A percentile compares a stretch with the other conserved stretches of the same genome.
These are phyloP conservation scores for Drosophila dives DNA, from an alignment of 2,888 invertebrate species.

Conservation along the genomic window DNA sequence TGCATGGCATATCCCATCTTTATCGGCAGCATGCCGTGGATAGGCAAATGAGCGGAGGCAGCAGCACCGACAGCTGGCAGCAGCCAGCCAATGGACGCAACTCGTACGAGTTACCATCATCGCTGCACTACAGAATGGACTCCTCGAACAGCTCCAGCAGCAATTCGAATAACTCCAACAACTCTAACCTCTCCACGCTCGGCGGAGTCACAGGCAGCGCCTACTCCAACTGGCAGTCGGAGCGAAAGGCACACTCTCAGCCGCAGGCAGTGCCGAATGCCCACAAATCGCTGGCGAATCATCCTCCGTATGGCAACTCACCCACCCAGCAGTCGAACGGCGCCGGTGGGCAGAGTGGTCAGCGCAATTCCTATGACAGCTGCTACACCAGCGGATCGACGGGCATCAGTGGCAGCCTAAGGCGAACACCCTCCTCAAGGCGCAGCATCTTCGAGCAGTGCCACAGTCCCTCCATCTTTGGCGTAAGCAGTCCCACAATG, in stretches of 20 bases:
- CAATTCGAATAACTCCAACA: conserved; percentile 79
- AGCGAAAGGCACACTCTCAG: conserved; percentile 81
- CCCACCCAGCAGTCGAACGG: conserved; percentile 62
- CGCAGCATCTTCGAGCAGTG: conserved; percentile 82
- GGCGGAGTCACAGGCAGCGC: conserved; percentile 71
- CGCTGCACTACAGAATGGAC: conserved; percentile 74
- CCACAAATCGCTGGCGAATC: conserved; percentile 76
- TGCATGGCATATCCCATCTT: conserved; percentile 85
- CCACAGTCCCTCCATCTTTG: conserved; percentile 83
- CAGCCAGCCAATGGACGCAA: conserved; percentile 57
- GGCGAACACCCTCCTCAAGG: conserved; percentile 81
- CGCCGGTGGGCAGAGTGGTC: conserved; percentile 38
- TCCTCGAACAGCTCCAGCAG: conserved; percentile 83
- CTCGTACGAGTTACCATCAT: conserved; percentile 65
- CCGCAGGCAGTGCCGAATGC: conserved; percentile 84
- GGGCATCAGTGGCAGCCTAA: conserved; percentile 75
- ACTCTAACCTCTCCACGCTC: conserved; percentile 57
- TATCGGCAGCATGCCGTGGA: conserved; percentile 85
- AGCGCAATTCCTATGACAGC: conserved; percentile 80
- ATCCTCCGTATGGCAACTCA: conserved; percentile 72
- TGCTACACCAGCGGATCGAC: conserved; percentile 49
- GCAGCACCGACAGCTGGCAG: conserved; percentile 61
- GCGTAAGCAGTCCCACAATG: conserved; percentile 71
- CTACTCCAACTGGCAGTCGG: conserved; percentile 66
- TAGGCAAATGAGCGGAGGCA: conserved; percentile 84